Base-by-base conservation (phyloP, 2,113 vertebrate genomes). In the Pantherophis guttatus region DNA sequence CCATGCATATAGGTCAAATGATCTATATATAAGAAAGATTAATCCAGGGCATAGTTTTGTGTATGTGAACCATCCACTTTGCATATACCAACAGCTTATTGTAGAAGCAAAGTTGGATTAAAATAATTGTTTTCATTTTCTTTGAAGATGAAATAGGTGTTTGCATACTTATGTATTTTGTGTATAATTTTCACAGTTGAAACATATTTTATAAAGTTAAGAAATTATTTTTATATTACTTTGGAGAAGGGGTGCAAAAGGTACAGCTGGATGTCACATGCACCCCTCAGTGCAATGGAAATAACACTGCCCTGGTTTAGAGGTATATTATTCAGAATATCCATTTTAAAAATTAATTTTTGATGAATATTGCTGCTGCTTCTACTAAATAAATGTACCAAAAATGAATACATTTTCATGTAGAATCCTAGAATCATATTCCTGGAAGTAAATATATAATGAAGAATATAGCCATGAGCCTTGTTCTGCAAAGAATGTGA, bases 291-390 rank as follows among this genome's bases (percentile, higher is more conserved):
- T 81, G 33, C 75, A 81, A 44, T 81, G 33, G 33, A 21, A 44
- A 81, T 39, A 44, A 33, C 75, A 81, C 17, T 39, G 33, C 75
- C 70, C 75, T 81, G 33, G 33, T 81, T 81, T 89, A 93, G 93
- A 92, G 65, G 93, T 1, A 0, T 94, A 94, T 90, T 91, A 91
- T 91, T 95, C 95, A 91, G 91, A 95, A 65, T 0, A 95, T 93
- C 94, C 92, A 95, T 94, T 96, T 95, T 94, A 96, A 96, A 94
- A 91, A 95, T 92, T 87, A 91, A 26, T 91, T 95, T 97, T 96
- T 93, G 70, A 88, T 95, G 93, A 96, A 96, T 93, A 95, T 96
- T 98, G 98, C 96, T 98, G 98, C 98, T 98, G 98, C 98, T 62
- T 62, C 59, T 98, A 97, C 96, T 97, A 97, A 96, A 95, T 92